Conservation (phyloP, 2,113 vertebrate species). For the Solenodon paradoxus region DNA sequence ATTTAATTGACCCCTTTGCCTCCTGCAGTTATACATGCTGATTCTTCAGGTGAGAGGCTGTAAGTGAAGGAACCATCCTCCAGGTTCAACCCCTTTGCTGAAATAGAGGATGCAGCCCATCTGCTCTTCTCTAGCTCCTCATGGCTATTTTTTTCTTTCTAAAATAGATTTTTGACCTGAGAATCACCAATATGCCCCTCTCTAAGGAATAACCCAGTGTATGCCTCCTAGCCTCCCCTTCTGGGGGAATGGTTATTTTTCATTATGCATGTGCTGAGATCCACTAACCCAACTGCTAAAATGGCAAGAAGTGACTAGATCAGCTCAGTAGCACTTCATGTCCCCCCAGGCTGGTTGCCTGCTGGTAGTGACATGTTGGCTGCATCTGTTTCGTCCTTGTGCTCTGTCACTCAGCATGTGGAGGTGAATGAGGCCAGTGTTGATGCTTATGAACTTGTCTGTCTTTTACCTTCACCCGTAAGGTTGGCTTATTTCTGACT, state of each 20-base stretch:
- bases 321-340: background rate
- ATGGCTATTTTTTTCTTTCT: background rate
- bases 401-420: background rate
- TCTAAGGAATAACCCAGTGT: background rate
- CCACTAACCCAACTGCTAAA: constrained; percentile 51
- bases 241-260: background rate
- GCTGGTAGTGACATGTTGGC: constrained; percentile 34
- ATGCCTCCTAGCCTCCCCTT: background rate
- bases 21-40: background rate
- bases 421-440: constrained; percentile 9
- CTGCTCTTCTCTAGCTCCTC: background rate
- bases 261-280: background rate
- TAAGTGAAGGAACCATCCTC: background rate
- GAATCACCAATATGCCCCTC: background rate
- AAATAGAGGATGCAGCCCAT: background rate
- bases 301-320: constrained; percentile 68
- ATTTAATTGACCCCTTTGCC: background rate
- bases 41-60: background rate
- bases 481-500: constrained; percentile 27
- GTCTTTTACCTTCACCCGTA: background rate
- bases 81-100: background rate
- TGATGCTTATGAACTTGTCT: background rate
- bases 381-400: constrained; percentile 41
- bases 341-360: constrained; percentile 31
- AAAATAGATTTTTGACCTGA: background rate